Conservation (phyloP, 2,113 vertebrate species). For the Sceloporus undulatus region DNA sequence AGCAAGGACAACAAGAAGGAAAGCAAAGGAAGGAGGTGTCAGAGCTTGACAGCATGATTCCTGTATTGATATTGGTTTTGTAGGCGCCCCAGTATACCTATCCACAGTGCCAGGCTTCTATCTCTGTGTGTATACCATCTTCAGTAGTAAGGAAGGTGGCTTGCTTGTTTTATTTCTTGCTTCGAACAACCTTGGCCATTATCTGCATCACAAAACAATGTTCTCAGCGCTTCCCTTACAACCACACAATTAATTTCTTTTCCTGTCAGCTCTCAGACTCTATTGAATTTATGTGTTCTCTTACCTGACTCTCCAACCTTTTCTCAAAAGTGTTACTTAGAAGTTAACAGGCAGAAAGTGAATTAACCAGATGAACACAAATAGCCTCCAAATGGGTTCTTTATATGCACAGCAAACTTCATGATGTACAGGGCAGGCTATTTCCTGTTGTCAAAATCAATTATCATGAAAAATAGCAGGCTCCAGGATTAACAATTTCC, state of each 20-base stretch:
- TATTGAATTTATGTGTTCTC: conserved; percentile 41
- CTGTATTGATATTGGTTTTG: too few species aligned
- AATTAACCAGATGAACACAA: conserved; percentile 54
- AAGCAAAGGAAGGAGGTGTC: background rate
- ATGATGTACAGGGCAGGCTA: conserved; percentile 20
- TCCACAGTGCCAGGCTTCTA: background rate
- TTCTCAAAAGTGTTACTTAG: conserved; percentile 47
- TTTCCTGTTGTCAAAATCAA: conserved; percentile 53
- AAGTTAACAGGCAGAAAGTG: conserved; percentile 53
- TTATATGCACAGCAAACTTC: conserved; percentile 41
- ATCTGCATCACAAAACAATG: conserved; percentile 44
- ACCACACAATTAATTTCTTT: conserved; percentile 42
- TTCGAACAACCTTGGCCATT: conserved; percentile 44
- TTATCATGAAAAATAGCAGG: conserved; percentile 21
- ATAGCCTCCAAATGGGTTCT: conserved; percentile 45
- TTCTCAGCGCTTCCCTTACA: conserved; percentile 47
- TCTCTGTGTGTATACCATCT: background rate
- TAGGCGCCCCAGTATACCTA: background rate
- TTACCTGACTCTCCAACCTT: conserved; percentile 40
- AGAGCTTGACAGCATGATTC: background rate
- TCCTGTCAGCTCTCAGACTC: conserved; percentile 47
- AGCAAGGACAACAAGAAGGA: background rate
- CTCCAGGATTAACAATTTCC: conserved; percentile 43
- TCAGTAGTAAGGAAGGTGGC: conserved; percentile 36
- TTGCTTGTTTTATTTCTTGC: conserved; percentile 26